These are phyloP conservation scores for Acanthurus lineatus DNA, from an alignment of 2,797 vertebrate species.

Conservation along the genomic window DNA sequence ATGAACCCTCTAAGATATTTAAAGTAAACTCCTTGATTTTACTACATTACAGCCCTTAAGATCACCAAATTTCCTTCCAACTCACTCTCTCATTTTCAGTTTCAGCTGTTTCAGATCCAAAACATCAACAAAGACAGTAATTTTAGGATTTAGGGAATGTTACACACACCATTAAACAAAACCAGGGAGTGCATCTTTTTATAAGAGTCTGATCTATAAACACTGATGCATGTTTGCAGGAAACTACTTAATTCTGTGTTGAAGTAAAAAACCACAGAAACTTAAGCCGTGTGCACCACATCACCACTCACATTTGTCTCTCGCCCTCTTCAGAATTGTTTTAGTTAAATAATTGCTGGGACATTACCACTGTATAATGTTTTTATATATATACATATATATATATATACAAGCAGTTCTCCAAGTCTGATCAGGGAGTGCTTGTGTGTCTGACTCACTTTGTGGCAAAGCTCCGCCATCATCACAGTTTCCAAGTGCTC, in stretches of 20 bases:
- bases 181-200: conserved; percentile 33
- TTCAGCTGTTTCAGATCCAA: background rate
- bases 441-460: conserved; percentile 9
- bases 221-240: conserved; percentile 40
- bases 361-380: conserved; percentile 21
- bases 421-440: conserved; percentile 5
- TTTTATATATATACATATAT: background rate
- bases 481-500: conserved; percentile 28
- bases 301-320: conserved; percentile 23
- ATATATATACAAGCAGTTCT: conserved; percentile 12
- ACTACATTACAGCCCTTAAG: background rate
- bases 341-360: conserved; percentile 14
- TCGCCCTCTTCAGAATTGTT: conserved; percentile 15
- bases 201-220: conserved; percentile 25
- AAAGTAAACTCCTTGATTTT: conserved; percentile 12
- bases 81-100: background rate
- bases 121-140: conserved; percentile 13
- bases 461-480: conserved; percentile 14
- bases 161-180: conserved; percentile 1
- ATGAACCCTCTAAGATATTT: conserved; percentile 17
- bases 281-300: conserved; percentile 21
- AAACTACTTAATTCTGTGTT: conserved; percentile 31
- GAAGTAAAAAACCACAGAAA: conserved; percentile 45
- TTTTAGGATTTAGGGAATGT: background rate
- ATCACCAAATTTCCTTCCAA: background rate